These are phyloP conservation scores for Odontomyia ornata DNA, from an alignment of 2,888 invertebrate genomes.

Conservation along the genomic window DNA sequence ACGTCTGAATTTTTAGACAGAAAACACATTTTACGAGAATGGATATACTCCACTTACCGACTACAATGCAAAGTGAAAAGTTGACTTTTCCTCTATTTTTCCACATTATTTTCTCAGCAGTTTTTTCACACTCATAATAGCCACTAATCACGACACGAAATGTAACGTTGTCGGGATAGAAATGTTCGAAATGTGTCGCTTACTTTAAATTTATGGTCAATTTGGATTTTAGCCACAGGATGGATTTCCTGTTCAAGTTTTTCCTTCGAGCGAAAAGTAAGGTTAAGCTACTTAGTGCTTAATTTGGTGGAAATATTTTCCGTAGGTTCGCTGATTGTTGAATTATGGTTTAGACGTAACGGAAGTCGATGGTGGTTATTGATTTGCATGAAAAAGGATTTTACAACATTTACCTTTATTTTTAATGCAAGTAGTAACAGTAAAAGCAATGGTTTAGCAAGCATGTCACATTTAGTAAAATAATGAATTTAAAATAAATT, in stretches of 20 bases:
- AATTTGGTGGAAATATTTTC: constrained; percentile 3
- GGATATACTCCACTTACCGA: background rate
- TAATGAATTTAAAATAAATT: no score
- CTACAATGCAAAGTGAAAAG: constrained; percentile 41
- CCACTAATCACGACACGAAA: constrained; percentile 51
- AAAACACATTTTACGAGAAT: background rate
- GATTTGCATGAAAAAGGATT: background rate
- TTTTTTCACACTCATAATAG: constrained; percentile 45
- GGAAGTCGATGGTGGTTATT: background rate
- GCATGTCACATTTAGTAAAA: no score
- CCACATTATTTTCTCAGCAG: background rate
- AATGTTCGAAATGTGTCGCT: constrained; percentile 53
- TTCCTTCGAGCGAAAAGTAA: constrained; percentile 9
- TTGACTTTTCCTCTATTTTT: constrained; percentile 40
- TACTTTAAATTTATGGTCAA: constrained; percentile 53
- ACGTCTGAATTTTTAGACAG: constrained; percentile 29
- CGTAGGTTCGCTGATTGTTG: background rate
- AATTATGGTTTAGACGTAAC: background rate
- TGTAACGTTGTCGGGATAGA: constrained; percentile 53
- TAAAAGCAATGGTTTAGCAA: no score
- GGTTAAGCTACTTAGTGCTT: background rate
- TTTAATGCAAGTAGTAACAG: no score
- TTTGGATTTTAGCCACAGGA: constrained; percentile 51
- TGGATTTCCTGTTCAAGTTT: constrained; percentile 31
- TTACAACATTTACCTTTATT: no score